These are phyloP conservation scores for Ichneumon xanthorius DNA, from an alignment of 2,888 invertebrate genomes.

Conservation along the genomic window DNA sequence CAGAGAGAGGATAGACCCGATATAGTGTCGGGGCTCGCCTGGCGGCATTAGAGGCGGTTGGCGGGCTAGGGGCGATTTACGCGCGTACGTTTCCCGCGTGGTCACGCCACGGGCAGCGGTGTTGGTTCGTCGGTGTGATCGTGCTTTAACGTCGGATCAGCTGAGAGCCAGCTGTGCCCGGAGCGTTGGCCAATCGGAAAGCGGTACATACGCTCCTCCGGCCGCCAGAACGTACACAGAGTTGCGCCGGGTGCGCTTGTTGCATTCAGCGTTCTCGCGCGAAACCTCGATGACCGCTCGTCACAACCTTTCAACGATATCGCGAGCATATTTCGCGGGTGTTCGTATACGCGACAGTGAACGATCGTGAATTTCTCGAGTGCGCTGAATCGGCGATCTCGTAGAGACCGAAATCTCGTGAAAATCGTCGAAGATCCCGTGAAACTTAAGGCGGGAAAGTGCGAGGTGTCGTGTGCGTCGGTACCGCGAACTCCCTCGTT, in stretches of 20 bases:
- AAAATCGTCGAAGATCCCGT: slow-evolving; percentile 5
- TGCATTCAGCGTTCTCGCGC: slow-evolving; percentile 77
- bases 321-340: slow-evolving; percentile 11
- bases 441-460: slow-evolving; percentile 33
- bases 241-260: slow-evolving; percentile 72
- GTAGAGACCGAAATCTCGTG: not conserved
- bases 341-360: not conserved
- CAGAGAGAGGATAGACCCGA: slow-evolving; percentile 50
- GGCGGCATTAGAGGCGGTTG: slow-evolving; percentile 58
- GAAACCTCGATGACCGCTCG: slow-evolving; percentile 71
- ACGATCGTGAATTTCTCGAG: not conserved
- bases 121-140: slow-evolving; percentile 25
- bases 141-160: slow-evolving; percentile 76
- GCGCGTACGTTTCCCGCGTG: slow-evolving; percentile 83
- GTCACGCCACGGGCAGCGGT: slow-evolving; percentile 28
- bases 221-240: slow-evolving; percentile 68
- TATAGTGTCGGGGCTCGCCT: slow-evolving; percentile 18
- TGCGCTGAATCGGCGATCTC: not conserved
- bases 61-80: slow-evolving; percentile 77
- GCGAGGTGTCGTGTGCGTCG: slow-evolving; percentile 30
- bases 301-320: not conserved
- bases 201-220: slow-evolving; percentile 56
- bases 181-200: slow-evolving; percentile 75
- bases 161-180: slow-evolving; percentile 84
- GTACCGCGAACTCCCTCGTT: slow-evolving; percentile 14